phyloP scores from a whole-genome alignment of 1,140 invertebrate genomes.

The Drosophila miranda region DNA sequence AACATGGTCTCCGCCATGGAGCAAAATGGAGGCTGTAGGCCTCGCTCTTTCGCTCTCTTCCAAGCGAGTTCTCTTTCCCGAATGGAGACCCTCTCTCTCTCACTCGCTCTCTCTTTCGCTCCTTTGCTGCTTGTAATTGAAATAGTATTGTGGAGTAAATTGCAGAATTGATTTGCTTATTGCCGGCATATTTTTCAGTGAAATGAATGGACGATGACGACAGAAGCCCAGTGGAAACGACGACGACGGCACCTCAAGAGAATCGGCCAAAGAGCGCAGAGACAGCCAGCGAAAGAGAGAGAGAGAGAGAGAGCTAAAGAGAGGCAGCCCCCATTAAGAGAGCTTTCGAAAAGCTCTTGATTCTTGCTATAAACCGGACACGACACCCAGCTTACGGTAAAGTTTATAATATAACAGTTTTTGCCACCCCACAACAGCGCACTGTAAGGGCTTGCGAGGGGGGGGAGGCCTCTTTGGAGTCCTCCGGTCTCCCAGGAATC shows the following conservation, averaged over 20 bases:
- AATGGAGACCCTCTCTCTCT: too few species aligned
- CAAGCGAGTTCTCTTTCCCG: too few species aligned
- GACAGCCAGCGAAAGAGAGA: neutral
- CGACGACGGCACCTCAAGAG: too few species aligned
- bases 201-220: slow-evolving; percentile 46
- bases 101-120: slow-evolving; percentile 2
- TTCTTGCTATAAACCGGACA: slow-evolving; percentile 7
- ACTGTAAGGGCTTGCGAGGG: neutral
- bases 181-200: slow-evolving; percentile 45
- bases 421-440: neutral
- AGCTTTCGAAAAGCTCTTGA: slow-evolving; percentile 1
- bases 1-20: neutral
- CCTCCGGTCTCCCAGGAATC: neutral
- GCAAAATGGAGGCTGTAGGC: neutral
- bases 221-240: slow-evolving; percentile 11
- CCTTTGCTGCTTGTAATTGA: slow-evolving; percentile 38
- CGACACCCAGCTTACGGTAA: neutral
- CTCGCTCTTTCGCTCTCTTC: too few species aligned
- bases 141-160: slow-evolving; percentile 62
- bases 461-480: too few species aligned
- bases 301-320: slow-evolving; percentile 3
- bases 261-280: slow-evolving; percentile 25
- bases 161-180: slow-evolving; percentile 56
- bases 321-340: neutral
- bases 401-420: slow-evolving; percentile 3